Conservation (phyloP, 2,113 vertebrate genomes). For the Chaetorhynchus papuensis region DNA sequence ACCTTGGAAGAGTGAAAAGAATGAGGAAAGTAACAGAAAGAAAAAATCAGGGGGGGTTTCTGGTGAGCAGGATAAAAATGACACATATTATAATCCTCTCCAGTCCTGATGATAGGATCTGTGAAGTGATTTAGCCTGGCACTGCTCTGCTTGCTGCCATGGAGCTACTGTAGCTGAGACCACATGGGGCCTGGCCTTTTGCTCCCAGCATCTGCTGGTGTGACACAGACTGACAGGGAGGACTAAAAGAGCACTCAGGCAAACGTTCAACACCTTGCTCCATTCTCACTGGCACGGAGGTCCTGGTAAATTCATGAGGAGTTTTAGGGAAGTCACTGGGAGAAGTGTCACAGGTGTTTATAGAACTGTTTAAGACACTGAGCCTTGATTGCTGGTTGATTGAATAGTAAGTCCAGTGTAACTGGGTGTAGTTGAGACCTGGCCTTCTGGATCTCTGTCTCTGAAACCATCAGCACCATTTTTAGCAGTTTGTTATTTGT, state of each 20-base stretch:
- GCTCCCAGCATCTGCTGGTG: slow-evolving; percentile 42
- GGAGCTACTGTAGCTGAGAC: not conserved
- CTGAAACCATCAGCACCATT: not conserved
- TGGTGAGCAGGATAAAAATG: not conserved
- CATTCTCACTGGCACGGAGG: fast-evolving
- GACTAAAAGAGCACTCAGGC: slow-evolving; percentile 28
- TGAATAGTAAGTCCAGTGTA: not conserved
- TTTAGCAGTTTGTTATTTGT: not conserved
- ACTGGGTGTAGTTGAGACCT: not conserved
- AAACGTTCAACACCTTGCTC: not conserved
- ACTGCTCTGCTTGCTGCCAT: slow-evolving; percentile 17
- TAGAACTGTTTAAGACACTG: not conserved
- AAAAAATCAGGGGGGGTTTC: not conserved
- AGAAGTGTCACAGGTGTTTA: not conserved
- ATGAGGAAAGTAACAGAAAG: not conserved
- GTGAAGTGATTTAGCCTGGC: slow-evolving; percentile 7
- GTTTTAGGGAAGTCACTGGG: not conserved
- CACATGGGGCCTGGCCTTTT: slow-evolving; percentile 44
- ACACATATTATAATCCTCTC: not conserved
- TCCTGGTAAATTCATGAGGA: not conserved
- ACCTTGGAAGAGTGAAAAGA: not conserved
- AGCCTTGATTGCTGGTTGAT: not conserved
- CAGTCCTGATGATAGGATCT: not conserved
- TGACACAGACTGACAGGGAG: slow-evolving; percentile 31
- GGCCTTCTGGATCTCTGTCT: not conserved